These are phyloP conservation scores for Ctena decussata DNA, from an alignment of 2,888 invertebrate genomes.

Conservation along the genomic window DNA sequence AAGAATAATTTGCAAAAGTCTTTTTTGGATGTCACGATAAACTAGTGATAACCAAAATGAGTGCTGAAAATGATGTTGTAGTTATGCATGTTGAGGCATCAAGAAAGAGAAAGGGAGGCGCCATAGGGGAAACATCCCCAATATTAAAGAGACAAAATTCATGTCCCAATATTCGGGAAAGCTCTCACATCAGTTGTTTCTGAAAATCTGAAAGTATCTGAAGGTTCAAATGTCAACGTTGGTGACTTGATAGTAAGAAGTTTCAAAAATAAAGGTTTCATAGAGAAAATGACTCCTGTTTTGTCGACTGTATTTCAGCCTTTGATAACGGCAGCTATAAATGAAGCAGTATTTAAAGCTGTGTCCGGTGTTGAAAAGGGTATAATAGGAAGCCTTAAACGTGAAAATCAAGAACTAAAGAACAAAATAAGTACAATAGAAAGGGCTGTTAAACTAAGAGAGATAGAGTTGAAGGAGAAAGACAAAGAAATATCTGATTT, in stretches of 20 bases:
- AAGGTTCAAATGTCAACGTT: not conserved
- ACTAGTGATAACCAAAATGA: too few species aligned
- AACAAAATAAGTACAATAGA: not conserved
- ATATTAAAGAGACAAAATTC: not conserved
- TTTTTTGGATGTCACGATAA: too few species aligned
- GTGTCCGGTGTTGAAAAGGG: not conserved
- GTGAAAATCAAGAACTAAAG: not conserved
- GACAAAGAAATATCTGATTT: not conserved
- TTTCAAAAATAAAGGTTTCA: not conserved
- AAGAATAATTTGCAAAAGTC: too few species aligned
- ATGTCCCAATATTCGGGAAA: not conserved
- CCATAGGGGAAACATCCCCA: not conserved
- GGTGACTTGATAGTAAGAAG: not conserved
- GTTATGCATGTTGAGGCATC: not conserved
- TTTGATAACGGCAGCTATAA: not conserved
- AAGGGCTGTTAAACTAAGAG: not conserved
- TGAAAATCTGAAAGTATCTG: not conserved
- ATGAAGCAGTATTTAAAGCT: not conserved
- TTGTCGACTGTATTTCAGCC: not conserved
- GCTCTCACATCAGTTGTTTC: not conserved
- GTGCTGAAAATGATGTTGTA: not conserved
- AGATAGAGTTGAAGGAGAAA: not conserved
- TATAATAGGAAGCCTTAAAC: not conserved
- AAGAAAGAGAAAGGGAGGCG: not conserved
- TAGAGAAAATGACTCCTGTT: not conserved